Evolutionary conservation across 2,797 vertebrate genomes (phyloP), one percentile per base, ranked within the genome.

Genomic region (Crocodylus rhombifer): DNA sequence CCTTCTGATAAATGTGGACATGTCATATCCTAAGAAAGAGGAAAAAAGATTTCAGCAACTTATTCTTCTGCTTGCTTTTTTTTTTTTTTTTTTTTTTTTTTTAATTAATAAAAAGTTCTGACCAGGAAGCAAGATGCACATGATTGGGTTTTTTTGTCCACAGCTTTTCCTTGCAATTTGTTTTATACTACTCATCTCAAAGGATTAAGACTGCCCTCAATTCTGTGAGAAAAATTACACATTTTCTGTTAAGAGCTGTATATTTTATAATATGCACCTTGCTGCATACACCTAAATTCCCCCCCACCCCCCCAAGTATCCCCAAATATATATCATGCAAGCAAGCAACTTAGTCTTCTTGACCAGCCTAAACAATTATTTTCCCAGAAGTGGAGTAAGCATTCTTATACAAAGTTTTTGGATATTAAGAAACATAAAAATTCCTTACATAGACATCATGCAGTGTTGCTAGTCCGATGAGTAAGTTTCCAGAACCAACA

Each of bases 1-100:
- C 90, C 99, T 97, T 95, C 99, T 98, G 98, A 99, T 99, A 98
- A 99, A 99, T 0, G 99, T 99, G 91, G 99, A 99, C 99, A 99
- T 99, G 97, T 99, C 99, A 94, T 99, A 99, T 79, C 99, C 99
- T 99, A 86, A 82, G 91, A 86, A 65, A 86, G 58, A 82, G 85
- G 26, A 96, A 91, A 76, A 25, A 95, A 11, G 26, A 69, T 89
- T 97, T 90, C 63, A 94, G 23, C 74, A 60, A 5, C 26, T 97
- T 80, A 91, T 88, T 77, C 42, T 42, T 42, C 42, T 42, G 42
- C 7, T 42, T 30, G 30, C 30, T 42, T 42, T 42, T 42, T 42
- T 5, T 36, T 36, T 5, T 5, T 42, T 42, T 5, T 36, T 36
- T 5, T 5, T 36, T 42, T 42, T 42, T 42, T 42, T 42, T 42